Evolutionary conservation across 2,888 invertebrate species (phyloP).

Genomic region (Erebia ligea): DNA sequence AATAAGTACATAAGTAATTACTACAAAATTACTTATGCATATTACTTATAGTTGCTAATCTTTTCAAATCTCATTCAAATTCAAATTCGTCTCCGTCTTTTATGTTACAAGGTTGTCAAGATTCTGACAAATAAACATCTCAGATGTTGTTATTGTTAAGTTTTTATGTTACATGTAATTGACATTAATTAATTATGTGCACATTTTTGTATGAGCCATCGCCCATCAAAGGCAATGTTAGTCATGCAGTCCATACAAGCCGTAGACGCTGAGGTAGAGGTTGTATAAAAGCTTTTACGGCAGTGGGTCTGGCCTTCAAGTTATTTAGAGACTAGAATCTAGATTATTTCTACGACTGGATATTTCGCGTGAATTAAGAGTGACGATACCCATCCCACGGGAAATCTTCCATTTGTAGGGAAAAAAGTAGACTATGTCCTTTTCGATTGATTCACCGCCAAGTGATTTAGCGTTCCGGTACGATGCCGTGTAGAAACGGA

Average conservation of each 20-base stretch:
- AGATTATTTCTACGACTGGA: no score
- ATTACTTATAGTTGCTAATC: neutral
- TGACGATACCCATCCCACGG: no score
- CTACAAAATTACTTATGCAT: no score
- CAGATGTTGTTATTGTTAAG: conserved; percentile 9
- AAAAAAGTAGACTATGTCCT: no score
- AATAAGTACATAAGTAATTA: no score
- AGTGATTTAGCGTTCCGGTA: no score
- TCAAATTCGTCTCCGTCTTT: neutral
- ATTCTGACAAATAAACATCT: conserved; percentile 8
- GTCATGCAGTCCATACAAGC: conserved; percentile 13
- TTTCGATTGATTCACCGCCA: no score
- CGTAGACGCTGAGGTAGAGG: neutral
- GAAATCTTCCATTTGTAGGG: no score
- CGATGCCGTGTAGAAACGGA: no score
- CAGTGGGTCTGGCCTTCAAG: no score
- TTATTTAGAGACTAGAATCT: no score
- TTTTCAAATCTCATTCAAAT: conserved; percentile 3
- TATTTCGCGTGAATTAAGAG: no score
- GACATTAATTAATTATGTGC: conserved; percentile 16
- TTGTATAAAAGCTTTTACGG: conserved; percentile 2
- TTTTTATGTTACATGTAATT: conserved; percentile 6
- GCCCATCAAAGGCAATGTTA: conserved; percentile 2
- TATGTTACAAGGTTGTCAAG: neutral
- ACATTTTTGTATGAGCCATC: conserved; percentile 10